Conservation (phyloP, 1,140 invertebrate species). For the Drosophila athabasca region DNA sequence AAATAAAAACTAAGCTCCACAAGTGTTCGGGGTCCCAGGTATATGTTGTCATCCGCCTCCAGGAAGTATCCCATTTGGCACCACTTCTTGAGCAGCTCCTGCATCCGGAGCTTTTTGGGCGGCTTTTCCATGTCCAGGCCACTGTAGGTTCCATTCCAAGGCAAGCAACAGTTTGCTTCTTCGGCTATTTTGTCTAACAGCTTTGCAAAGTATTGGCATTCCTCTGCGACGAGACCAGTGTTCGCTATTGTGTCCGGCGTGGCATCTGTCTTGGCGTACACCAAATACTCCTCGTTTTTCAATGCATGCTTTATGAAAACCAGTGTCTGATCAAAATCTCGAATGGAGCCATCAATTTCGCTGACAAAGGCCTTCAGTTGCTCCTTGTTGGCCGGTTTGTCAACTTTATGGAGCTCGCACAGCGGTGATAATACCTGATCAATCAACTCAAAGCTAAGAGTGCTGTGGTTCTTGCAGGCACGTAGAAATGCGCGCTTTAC, state of each 20-base stretch:
- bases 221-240: slow-evolving; percentile 47
- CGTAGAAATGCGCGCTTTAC: slow-evolving; percentile 56
- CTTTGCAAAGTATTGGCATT: slow-evolving; percentile 64
- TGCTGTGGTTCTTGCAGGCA: slow-evolving; percentile 64
- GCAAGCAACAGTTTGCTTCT: slow-evolving; percentile 39
- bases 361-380: slow-evolving; percentile 40
- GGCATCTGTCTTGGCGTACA: slow-evolving; percentile 56
- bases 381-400: slow-evolving; percentile 46
- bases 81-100: slow-evolving; percentile 51
- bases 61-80: slow-evolving; percentile 62
- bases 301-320: slow-evolving; percentile 52
- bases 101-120: slow-evolving; percentile 53
- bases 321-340: slow-evolving; percentile 39
- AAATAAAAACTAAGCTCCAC: slow-evolving; percentile 62
- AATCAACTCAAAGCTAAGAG: slow-evolving; percentile 43
- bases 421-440: slow-evolving; percentile 50
- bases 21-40: slow-evolving; percentile 61
- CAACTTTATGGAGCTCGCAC: slow-evolving; percentile 40
- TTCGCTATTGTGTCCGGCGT: slow-evolving; percentile 44
- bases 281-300: slow-evolving; percentile 53
- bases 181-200: slow-evolving; percentile 55
- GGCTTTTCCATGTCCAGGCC: slow-evolving; percentile 16
- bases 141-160: slow-evolving; percentile 59
- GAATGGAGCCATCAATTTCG: slow-evolving; percentile 43
- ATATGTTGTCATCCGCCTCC: slow-evolving; percentile 42